Evolutionary conservation across 2,888 invertebrate genomes (phyloP).

Genomic region (Amiota communis): DNA sequence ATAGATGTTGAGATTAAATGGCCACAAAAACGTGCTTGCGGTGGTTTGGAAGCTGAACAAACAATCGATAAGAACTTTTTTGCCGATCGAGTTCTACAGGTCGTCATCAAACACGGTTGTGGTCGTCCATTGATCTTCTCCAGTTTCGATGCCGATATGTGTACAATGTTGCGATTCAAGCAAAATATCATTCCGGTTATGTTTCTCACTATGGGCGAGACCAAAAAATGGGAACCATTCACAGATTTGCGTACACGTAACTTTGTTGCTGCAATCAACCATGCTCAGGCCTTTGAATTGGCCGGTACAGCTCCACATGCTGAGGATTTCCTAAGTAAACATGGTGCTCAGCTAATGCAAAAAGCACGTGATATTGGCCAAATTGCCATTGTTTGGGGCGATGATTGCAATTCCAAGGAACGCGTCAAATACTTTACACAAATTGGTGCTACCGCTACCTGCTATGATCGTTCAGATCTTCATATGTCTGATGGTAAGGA

Average conservation of each 20-base stretch:
- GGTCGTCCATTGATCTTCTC: slow-evolving; percentile 91
- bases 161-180: slow-evolving; percentile 92
- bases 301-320: slow-evolving; percentile 94
- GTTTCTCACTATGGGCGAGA: slow-evolving; percentile 79
- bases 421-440: slow-evolving; percentile 89
- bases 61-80: slow-evolving; percentile 91
- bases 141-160: slow-evolving; percentile 96
- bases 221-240: slow-evolving; percentile 78
- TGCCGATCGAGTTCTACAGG: slow-evolving; percentile 88
- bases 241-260: slow-evolving; percentile 87
- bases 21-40: slow-evolving; percentile 90
- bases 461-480: slow-evolving; percentile 91
- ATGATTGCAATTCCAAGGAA: slow-evolving; percentile 90
- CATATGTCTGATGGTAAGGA: slow-evolving; percentile 61
- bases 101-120: slow-evolving; percentile 85
- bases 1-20: slow-evolving; percentile 99
- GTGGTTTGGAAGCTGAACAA: slow-evolving; percentile 88
- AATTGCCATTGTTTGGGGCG: slow-evolving; percentile 97
- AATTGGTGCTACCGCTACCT: slow-evolving; percentile 93
- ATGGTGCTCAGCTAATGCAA: slow-evolving; percentile 77
- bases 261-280: slow-evolving; percentile 86
- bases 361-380: slow-evolving; percentile 85
- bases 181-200: slow-evolving; percentile 97
- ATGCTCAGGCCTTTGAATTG: slow-evolving; percentile 86
- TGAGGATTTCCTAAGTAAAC: slow-evolving; percentile 88